Base-by-base conservation (phyloP, 2,113 vertebrate genomes). In the Paracyprichromis sp. region DNA sequence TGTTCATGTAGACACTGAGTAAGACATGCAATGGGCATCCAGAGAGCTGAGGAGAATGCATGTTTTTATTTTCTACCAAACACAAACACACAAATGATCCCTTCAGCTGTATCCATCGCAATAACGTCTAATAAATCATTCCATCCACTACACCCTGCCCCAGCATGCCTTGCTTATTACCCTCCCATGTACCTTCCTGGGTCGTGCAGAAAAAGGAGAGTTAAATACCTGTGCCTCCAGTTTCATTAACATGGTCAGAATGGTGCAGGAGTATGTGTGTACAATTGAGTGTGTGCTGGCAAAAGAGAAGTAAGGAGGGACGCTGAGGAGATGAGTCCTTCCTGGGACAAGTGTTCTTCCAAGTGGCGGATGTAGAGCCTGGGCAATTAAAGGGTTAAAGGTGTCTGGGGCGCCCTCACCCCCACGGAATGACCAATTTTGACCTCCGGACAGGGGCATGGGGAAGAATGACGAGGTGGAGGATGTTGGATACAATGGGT, bases 301-400 rank as follows among this genome's bases (percentile, higher is more conserved):
- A 43, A 81, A 88, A 73, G 17, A 76, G 38, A 79, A 13, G 80
- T 4, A 52, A 17, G 26, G 8, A 12, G 14, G 19, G 26, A 50
- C 17, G 84, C 40, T 4, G 43, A 69, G 80, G 52, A 36, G 84
- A 66, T 76, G 86, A 83, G 63, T 79, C 69, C 36, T 26, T 79
- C 81, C 71, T 79, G 47, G 38, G 59, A 71, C 43, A 38, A 80
- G 56, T 19, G 83, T 83, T 92, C 88, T 83, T 92, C 81, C 84
- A 76, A 24, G 82, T 92, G 83, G 79, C 12, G 31, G 86, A 87
- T 54, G 36, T 82, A 87, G 45, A 87, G 89, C 94, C 96, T 96
- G 96, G 95, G 93, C 95, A 95, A 92, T 93, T 96, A 95, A 95
- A 96, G 95, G 96, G 96, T 96, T 96, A 96, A 94, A 96, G 95